These are phyloP conservation scores for Apodemus speciosus DNA, from an alignment of 2,113 vertebrate genomes.

Conservation along the genomic window DNA sequence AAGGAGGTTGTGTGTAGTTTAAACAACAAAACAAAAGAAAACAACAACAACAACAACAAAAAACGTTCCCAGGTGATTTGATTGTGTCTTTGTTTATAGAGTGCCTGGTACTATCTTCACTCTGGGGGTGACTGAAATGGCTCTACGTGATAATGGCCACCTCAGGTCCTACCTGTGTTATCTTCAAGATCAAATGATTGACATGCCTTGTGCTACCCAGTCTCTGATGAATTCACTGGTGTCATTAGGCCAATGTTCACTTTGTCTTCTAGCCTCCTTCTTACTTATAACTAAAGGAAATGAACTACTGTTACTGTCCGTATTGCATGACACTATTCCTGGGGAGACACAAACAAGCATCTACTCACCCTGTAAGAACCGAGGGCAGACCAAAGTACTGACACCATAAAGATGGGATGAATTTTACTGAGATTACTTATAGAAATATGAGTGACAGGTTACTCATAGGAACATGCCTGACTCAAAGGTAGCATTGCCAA, in stretches of 20 bases:
- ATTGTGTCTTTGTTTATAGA: neutral
- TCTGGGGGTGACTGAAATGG: neutral
- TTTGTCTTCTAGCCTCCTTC: neutral
- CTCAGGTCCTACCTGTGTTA: neutral
- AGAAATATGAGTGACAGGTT: neutral
- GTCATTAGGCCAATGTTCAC: neutral
- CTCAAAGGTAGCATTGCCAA: neutral
- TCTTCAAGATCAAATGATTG: neutral
- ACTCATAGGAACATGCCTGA: neutral
- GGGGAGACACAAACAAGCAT: neutral
- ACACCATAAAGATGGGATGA: neutral
- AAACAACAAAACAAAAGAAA: no score
- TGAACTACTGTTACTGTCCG: neutral
- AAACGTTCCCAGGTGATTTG: neutral
- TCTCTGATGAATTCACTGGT: neutral
- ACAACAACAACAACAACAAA: no score
- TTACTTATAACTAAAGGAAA: constrained; percentile 24
- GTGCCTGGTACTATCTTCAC: neutral
- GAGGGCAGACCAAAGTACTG: neutral
- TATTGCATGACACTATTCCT: neutral
- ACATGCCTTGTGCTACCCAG: neutral
- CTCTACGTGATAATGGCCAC: neutral
- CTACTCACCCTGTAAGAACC: neutral
- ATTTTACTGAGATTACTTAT: neutral
- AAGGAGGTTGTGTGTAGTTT: neutral